Conservation (phyloP, 1,140 invertebrate genomes). For the Maniola jurtina region DNA sequence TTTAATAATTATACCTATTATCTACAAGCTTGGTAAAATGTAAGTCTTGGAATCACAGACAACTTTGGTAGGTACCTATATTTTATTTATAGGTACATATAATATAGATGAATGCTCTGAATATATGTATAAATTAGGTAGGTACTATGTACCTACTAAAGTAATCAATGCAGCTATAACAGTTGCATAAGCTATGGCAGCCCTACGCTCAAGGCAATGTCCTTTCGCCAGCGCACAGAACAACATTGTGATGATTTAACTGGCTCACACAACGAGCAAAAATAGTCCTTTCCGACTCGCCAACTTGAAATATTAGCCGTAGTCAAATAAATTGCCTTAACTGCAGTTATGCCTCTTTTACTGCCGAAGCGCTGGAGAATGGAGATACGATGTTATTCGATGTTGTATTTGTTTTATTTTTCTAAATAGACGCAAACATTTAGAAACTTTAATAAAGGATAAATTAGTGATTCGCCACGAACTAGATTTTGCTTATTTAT, state of each 20-base stretch:
- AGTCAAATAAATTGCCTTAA: conserved; percentile 36
- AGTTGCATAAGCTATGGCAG: conserved; percentile 27
- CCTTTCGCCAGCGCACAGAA: conserved; percentile 54
- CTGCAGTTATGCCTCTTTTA: conserved; percentile 31
- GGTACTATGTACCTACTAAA: background rate
- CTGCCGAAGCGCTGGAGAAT: conserved; percentile 18
- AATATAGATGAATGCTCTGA: no score
- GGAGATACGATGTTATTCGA: background rate
- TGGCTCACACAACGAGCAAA: conserved; percentile 60
- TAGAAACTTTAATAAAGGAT: no score
- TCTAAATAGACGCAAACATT: no score
- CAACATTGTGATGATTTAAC: conserved; percentile 72
- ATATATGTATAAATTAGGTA: background rate
- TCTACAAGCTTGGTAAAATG: no score
- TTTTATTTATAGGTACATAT: no score
- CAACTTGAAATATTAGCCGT: conserved; percentile 50
- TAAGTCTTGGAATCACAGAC: no score
- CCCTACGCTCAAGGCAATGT: conserved; percentile 66
- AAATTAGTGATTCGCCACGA: no score
- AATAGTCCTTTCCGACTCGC: conserved; percentile 64
- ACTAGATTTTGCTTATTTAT: no score
- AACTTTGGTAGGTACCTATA: no score
- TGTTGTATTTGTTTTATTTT: background rate
- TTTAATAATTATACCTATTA: no score
- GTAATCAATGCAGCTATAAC: background rate